Evolutionary conservation across 1,140 invertebrate species (phyloP).

Genomic region (Caenorhabditis briggsae): DNA sequence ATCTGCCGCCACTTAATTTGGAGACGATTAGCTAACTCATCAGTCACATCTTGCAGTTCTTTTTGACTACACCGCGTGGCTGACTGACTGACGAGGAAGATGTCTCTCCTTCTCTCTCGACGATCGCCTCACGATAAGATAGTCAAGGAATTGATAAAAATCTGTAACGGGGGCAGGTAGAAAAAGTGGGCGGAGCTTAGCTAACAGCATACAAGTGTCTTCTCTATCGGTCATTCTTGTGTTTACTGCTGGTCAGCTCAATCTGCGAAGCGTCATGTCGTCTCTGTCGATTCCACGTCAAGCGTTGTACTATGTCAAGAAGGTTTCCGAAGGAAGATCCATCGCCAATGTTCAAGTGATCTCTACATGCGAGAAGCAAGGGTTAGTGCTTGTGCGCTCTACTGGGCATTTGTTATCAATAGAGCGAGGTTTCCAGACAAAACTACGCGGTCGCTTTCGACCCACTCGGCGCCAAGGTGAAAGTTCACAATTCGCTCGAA

Average conservation of each 20-base stretch:
- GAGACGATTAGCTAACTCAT: not conserved
- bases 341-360: slow-evolving; percentile 32
- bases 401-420: not conserved
- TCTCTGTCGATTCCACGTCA: slow-evolving; percentile 25
- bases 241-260: slow-evolving; percentile 29
- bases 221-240: not conserved
- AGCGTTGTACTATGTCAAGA: not conserved
- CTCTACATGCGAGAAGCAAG: slow-evolving; percentile 31
- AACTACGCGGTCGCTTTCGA: slow-evolving; percentile 6
- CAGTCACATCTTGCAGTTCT: slow-evolving; percentile 12
- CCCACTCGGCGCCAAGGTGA: not conserved
- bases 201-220: not conserved
- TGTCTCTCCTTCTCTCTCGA: not conserved
- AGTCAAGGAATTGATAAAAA: slow-evolving; percentile 36
- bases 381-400: not conserved
- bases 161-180: slow-evolving; percentile 2
- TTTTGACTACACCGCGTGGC: slow-evolving; percentile 24
- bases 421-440: slow-evolving; percentile 12
- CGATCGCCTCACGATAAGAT: slow-evolving; percentile 7
- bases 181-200: not conserved
- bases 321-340: not conserved
- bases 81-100: not conserved
- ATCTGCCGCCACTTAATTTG: no score
- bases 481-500: slow-evolving; percentile 30
- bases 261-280: not conserved